Percentiles rank a stretch among this genome's conserved stretches.
Conservation (phyloP, 2,888 invertebrate genomes). For the Dermolepida albohirtum region DNA sequence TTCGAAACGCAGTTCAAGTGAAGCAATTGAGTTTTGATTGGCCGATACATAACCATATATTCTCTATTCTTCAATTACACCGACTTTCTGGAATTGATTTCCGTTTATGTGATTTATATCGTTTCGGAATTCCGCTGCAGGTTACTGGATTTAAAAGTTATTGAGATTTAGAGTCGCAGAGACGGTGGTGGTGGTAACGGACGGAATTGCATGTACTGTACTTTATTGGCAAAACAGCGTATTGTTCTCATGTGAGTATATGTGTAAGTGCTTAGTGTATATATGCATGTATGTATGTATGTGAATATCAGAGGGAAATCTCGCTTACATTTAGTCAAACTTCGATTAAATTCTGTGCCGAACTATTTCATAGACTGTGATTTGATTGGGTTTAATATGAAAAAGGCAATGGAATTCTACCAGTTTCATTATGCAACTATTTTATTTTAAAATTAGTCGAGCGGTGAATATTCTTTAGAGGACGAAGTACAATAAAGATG, state of each 20-base stretch:
- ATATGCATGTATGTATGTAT: no score
- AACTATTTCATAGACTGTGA: constrained; percentile 18
- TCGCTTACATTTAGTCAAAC: constrained; percentile 17
- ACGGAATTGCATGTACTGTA: constrained; percentile 30
- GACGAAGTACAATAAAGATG: no score
- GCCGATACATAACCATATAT: constrained; percentile 13
- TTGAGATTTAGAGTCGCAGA: constrained; percentile 9
- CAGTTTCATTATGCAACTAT: not conserved
- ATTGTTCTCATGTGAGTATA: not conserved
- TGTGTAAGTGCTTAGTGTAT: not conserved
- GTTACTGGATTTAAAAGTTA: constrained; percentile 32
- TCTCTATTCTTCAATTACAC: constrained; percentile 25
- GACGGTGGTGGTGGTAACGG: not conserved
- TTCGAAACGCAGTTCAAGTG: constrained; percentile 1
- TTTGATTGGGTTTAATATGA: constrained; percentile 14
- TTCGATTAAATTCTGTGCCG: constrained; percentile 18
- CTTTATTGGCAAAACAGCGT: constrained; percentile 15
- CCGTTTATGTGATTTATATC: constrained; percentile 23
- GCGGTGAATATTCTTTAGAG: no score
- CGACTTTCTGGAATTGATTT: constrained; percentile 17
- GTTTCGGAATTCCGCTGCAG: constrained; percentile 12
- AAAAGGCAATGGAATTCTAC: not conserved
- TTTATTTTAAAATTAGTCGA: no score
- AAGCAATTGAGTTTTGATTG: constrained; percentile 24
- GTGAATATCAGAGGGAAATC: not conserved